Percentiles rank a stretch among this genome's conserved stretches.
Evolutionary conservation across 2,888 invertebrate genomes (phyloP).

Genomic region (Myopa testacea): DNA sequence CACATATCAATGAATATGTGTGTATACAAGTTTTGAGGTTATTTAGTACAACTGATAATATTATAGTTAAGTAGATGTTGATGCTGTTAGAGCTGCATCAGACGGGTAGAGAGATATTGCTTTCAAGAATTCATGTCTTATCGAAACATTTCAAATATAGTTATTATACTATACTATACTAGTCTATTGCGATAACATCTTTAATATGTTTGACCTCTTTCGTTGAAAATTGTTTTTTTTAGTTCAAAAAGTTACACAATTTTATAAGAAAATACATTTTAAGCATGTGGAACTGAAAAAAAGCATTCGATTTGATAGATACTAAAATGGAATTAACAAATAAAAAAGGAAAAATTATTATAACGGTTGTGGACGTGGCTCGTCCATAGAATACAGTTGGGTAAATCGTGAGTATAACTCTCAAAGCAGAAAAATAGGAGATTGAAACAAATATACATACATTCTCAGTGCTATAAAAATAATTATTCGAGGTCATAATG

Average conservation of each 20-base stretch:
- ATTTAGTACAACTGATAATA: conserved; percentile 67
- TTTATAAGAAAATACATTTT: not conserved
- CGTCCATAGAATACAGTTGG: too few relatives aligned
- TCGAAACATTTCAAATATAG: conserved; percentile 65
- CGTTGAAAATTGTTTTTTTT: conserved; percentile 35
- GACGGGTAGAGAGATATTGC: conserved; percentile 47
- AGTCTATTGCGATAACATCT: conserved; percentile 60
- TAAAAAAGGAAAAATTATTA: too few relatives aligned
- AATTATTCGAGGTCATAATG: not conserved
- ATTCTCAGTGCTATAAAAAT: not conserved
- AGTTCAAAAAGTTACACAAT: not conserved
- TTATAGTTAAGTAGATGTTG: conserved; percentile 67
- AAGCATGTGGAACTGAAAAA: not conserved
- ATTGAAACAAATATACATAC: not conserved
- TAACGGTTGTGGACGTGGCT: too few relatives aligned
- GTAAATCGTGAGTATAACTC: too few relatives aligned
- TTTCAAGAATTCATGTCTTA: conserved; percentile 64
- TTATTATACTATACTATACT: conserved; percentile 57
- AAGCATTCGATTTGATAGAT: too few relatives aligned
- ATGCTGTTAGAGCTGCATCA: conserved; percentile 51
- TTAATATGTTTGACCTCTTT: conserved; percentile 65
- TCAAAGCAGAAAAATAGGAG: not conserved
- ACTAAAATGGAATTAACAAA: too few relatives aligned
- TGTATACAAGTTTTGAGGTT: conserved; percentile 48
- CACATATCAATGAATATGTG: not conserved